Conservation (phyloP, 1,140 invertebrate species). For the Anoplolepis gracilipes region DNA sequence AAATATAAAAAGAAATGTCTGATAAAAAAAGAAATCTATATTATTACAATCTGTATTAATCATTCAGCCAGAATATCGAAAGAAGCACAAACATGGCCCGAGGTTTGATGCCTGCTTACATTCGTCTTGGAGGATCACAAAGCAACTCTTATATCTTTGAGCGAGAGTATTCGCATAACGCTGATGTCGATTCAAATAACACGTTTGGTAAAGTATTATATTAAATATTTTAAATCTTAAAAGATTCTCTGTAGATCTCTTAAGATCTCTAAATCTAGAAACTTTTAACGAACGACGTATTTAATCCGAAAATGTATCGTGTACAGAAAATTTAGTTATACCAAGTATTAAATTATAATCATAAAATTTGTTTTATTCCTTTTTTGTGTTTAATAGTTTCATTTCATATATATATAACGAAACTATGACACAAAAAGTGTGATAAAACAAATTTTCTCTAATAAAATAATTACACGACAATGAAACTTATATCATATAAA, state of each 20-base stretch:
- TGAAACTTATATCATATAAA: not conserved
- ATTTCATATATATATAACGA: not conserved
- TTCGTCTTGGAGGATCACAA: conserved; percentile 87
- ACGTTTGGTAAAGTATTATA: conserved; percentile 73
- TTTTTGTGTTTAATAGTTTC: too few relatives aligned
- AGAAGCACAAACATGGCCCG: conserved; percentile 85
- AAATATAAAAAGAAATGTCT: too few relatives aligned
- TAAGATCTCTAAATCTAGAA: not conserved
- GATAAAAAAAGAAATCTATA: not conserved
- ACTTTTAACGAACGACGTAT: not conserved
- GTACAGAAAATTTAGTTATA: not conserved
- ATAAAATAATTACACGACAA: not conserved
- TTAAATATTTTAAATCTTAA: conserved; percentile 6
- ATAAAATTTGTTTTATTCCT: not conserved
- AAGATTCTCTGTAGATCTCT: not conserved
- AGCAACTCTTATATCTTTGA: conserved; percentile 85
- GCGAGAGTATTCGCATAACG: conserved; percentile 77
- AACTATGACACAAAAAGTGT: too few relatives aligned
- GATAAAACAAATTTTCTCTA: too few relatives aligned
- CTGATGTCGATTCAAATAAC: conserved; percentile 49
- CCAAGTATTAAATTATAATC: not conserved
- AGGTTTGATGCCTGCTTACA: conserved; percentile 87
- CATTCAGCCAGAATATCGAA: conserved; percentile 51
- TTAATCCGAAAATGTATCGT: not conserved
- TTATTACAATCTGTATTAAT: conserved; percentile 4